These are phyloP conservation scores for Spisula subtruncata DNA, from an alignment of 2,888 invertebrate genomes.

Conservation along the genomic window DNA sequence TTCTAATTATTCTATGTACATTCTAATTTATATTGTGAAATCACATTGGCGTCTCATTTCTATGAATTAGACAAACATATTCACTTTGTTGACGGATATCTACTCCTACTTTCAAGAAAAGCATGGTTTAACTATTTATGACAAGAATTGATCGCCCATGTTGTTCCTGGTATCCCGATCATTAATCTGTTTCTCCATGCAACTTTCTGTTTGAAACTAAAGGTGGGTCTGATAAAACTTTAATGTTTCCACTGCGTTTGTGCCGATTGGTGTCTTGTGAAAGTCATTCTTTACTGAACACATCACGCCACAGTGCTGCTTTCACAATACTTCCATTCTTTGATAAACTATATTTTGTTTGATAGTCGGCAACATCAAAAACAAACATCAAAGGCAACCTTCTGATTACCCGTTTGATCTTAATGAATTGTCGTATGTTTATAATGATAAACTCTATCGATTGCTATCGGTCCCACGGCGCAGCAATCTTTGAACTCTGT, in stretches of 20 bases:
- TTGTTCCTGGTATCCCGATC: not conserved
- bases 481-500: slow-evolving; percentile 50
- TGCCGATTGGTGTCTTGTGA: slow-evolving; percentile 16
- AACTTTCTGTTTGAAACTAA: slow-evolving; percentile 15
- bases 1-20: too few species aligned
- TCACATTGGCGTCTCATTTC: not conserved
- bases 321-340: slow-evolving; percentile 7
- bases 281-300: not conserved
- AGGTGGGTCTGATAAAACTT: not conserved
- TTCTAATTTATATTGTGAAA: not conserved
- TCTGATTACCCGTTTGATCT: slow-evolving; percentile 63
- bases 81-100: not conserved
- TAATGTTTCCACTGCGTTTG: not conserved
- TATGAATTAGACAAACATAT: not conserved
- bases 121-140: not conserved
- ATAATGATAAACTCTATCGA: slow-evolving; percentile 53
- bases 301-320: not conserved
- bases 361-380: slow-evolving; percentile 66
- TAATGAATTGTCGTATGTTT: slow-evolving; percentile 67
- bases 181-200: not conserved
- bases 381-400: slow-evolving; percentile 65
- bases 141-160: not conserved
- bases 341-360: slow-evolving; percentile 22
- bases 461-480: slow-evolving; percentile 33
- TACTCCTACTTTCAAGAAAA: not conserved